Base-by-base conservation (phyloP, 1,140 invertebrate genomes). In the Drosophila bipectinata region DNA sequence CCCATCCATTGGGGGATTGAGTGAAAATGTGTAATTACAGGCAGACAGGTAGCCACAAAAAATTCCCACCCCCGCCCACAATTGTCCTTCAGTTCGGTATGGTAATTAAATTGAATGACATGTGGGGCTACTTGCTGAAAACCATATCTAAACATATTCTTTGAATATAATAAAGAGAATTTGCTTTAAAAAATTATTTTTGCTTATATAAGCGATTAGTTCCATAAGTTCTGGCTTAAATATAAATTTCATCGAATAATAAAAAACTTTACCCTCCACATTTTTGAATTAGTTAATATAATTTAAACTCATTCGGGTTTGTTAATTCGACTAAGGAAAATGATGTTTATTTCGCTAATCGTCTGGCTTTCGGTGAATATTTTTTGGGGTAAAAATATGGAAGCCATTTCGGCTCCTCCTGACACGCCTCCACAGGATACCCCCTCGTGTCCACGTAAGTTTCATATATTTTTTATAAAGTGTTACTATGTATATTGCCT, bases 1-100 rank as follows among this genome's bases (percentile, higher is more conserved):
- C 30, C 14, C 9, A 28, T 24, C 14, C 30, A 47, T 47, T 61
- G 12, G 56, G 62, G 62, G 52, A 26, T 53, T 56, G 39, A 60
- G 49, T 55, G 47, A 55, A 73, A 60, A 47, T 21, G 12, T 37
- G 37, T 80, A 77, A 80, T 80, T 72, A 77, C 52, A 21, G 47
- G 10, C 64, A 45, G 64, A 14, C 75, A 32, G 21, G 41, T 44
- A 41, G 18, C 41, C 37, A 63, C 41, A 18, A 28, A 58, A 54
- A 54, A 51, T 26, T 52, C 54, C 49, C 37, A 14, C n/a, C 14
- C 21, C 7, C 44, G 34, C 57, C 7, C 21, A 30, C 14, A n/a
- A n/a, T 37, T 34, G 34, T 14, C 28, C 24, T 37, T 15, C 30
- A 15, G 18, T 51, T 37, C 52, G 18, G 21, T 9, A 7, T 15